Percentiles rank a stretch among this genome's conserved stretches.
Evolutionary conservation across 1,140 invertebrate genomes (phyloP).

Genomic region (Platyura marginata): DNA sequence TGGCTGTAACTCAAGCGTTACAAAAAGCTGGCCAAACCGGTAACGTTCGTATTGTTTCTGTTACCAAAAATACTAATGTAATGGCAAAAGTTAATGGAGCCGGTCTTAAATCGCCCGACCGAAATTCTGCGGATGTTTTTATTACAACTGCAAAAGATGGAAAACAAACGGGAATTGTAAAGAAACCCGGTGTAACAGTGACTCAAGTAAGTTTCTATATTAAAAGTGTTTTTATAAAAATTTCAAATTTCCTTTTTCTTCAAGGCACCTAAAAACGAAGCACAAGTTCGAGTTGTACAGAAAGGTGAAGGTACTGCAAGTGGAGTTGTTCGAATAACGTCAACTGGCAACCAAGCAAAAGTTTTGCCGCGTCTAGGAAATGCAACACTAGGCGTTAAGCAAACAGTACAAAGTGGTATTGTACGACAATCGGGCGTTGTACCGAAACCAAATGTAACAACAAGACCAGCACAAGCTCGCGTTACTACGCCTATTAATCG

Average conservation of each 20-base stretch:
- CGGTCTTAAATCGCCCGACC: background rate
- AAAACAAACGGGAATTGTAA: conserved; percentile 18
- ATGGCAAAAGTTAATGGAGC: background rate
- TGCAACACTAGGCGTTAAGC: background rate
- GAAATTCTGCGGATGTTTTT: conserved; percentile 15
- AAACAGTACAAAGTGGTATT: background rate
- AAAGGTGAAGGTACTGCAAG: background rate
- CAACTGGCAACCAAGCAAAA: background rate
- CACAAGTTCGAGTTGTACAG: background rate
- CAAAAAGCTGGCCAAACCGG: background rate
- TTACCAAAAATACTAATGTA: background rate
- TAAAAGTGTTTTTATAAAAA: too few relatives aligned
- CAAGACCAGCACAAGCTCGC: background rate
- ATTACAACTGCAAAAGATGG: conserved; percentile 20
- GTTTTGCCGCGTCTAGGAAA: background rate
- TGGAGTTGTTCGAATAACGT: background rate
- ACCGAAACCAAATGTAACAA: background rate
- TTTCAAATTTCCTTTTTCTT: background rate
- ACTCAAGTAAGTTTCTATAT: conserved; percentile 2
- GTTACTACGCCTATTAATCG: background rate
- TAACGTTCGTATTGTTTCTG: background rate
- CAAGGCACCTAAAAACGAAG: conserved; percentile 3
- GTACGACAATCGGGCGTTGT: background rate
- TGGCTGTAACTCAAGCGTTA: background rate
- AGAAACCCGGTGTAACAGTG: conserved; percentile 13